A percentile compares a stretch with the other conserved stretches of the same genome.
These are phyloP conservation scores for Dasyprocta punctata DNA, from an alignment of 2,113 vertebrate species.

Conservation along the genomic window DNA sequence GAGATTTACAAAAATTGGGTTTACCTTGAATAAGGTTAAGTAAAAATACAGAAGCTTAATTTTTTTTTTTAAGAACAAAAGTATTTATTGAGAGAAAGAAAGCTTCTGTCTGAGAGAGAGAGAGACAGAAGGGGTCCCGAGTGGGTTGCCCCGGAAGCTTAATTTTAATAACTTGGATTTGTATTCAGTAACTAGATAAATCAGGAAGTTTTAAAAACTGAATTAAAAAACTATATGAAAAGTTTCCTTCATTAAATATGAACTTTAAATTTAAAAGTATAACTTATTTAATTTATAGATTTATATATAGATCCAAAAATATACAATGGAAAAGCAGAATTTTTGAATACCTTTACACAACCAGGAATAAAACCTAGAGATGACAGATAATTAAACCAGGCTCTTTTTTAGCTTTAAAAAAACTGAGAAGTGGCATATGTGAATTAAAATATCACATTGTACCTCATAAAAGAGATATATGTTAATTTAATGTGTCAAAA, in stretches of 20 bases:
- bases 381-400: not conserved
- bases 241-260: slow-evolving; percentile 6
- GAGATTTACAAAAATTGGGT: too few species aligned
- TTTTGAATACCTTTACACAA: not conserved
- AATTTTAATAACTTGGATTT: slow-evolving; percentile 11
- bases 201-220: not conserved
- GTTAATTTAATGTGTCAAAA: not conserved
- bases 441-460: not conserved
- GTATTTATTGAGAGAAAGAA: too few species aligned
- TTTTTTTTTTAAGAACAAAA: too few species aligned
- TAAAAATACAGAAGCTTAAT: too few species aligned
- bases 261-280: slow-evolving; percentile 35
- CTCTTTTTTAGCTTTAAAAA: not conserved
- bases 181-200: slow-evolving; percentile 32
- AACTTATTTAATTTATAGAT: slow-evolving; percentile 17
- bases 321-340: slow-evolving; percentile 47
- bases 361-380: not conserved
- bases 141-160: too few species aligned
- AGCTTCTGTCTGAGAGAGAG: too few species aligned
- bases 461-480: not conserved
- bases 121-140: too few species aligned
- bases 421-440: not conserved
- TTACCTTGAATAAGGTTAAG: too few species aligned
- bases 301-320: slow-evolving; percentile 19
- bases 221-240: slow-evolving; percentile 39